Base-by-base conservation (phyloP, 2,113 vertebrate species). In the Melanerpes aurifrons region DNA sequence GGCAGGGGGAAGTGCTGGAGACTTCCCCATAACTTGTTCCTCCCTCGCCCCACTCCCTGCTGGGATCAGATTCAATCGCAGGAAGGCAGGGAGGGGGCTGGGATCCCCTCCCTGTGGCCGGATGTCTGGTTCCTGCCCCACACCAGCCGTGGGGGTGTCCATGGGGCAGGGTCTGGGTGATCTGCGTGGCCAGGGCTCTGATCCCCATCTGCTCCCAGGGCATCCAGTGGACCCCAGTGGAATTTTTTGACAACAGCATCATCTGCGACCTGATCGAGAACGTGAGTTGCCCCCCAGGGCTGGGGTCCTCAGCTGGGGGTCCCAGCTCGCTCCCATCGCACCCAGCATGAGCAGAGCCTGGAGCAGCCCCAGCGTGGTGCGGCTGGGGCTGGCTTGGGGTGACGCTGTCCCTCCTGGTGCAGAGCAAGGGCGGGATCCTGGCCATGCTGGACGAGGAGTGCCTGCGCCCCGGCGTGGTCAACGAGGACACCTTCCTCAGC, bases 401-500 rank as follows among this genome's bases (percentile, higher is more conserved):
- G 66, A 95, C 18, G 1, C 11, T 4, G 1, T 10, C 43, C 6
- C 0, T 29, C 7, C 0, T 0, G 84, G 12, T 3, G 2, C 81
- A 98, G 98, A 96, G 53, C 92, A 97, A 96, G 74, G 73, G 25
- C 0, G 98, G 98, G 54, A 97, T 98, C 95, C 90, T 98, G 95
- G 98, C 98, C 81, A 97, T 98, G 97, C 94, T 98, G 96, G 98
- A 98, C 0, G 98, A 98, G 82, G 98, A 98, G 91, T 98, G 98
- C 75, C 96, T 98, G 91, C 93, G 98, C 50, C 98, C 98, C 1
- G 98, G 98, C 3, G 68, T 90, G 54, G 97, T 98, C 93, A 98
- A 97, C 2, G 97, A 98, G 83, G 89, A 93, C 58, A 98, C 98
- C 45, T 98, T 98, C 95, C 95, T 98, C 48, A 74, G 78, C 47